Evolutionary conservation across 53 echinoderm and acorn worm genomes (phyloP), one percentile per base, ranked within the genome.

Genomic region (Zoroaster sp.): DNA sequence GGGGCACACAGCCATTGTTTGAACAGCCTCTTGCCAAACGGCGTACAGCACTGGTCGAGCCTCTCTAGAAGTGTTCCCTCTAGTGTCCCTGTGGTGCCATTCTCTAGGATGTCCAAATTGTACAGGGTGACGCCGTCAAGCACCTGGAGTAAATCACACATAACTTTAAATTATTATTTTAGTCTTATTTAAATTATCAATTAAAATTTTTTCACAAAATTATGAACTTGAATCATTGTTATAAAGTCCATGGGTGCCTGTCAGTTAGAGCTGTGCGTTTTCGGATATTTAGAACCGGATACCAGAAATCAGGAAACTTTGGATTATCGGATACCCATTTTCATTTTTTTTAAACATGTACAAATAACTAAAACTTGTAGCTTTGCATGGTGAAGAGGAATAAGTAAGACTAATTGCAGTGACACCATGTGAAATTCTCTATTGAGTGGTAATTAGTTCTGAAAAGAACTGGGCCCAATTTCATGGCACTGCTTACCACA

Each of bases 1-100:
- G 99, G 99, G 63, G 99, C 96, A 89, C 99, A 99, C 13, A 99
- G 93, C 99, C 99, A 99, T 73, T 99, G 99, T 69, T 94, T 96
- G 80, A 99, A 99, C 73, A 99, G 90, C 80, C 99, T 65, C 76
- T 96, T 99, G n/a, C 99, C 99, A 85, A 99, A 99, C 18, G 99
- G 94, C 11, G 99, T 99, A 18, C 88, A 81, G 46, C 99, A 99
- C n/a, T 91, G 94, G 40, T 99, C 99, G 13, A 99, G 91, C 3
- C 90, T 78, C 72, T 94, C 99, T 0, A 99, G 86, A 5, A 99
- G 90, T 2, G 94, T 96, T 79, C 99, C 99, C 91, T 99, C 96
- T 83, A 49, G 78, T 35, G 93, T 96, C 9, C 99, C 96, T 0
- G 94, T 93, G 13, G 88, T 81, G 76, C 93, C 89, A 80, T 96